Evolutionary conservation across 2,888 invertebrate species (phyloP).

Genomic region (Blastobasis adustella): DNA sequence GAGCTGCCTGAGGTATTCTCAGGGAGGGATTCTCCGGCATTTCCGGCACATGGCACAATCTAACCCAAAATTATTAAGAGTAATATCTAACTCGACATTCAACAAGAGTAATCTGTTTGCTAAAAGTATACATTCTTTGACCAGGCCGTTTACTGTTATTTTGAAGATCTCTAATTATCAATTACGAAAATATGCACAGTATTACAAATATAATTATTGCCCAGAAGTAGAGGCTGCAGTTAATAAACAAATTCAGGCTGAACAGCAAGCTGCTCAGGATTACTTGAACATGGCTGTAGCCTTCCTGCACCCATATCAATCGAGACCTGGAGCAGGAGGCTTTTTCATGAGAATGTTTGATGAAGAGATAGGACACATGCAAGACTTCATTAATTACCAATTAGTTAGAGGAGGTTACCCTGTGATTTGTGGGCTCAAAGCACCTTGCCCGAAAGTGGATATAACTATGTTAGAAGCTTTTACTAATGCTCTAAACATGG

Average conservation of each 20-base stretch:
- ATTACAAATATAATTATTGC: conserved; percentile 23
- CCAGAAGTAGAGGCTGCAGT: conserved; percentile 26
- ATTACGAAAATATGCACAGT: neutral
- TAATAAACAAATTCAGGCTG: conserved; percentile 34
- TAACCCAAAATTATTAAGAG: too few relatives aligned
- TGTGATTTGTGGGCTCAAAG: conserved; percentile 18
- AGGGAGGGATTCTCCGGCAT: too few relatives aligned
- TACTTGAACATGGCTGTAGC: conserved; percentile 33
- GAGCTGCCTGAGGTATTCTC: too few relatives aligned
- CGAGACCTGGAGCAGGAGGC: conserved; percentile 29
- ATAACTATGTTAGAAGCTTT: conserved; percentile 30
- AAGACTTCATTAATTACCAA: conserved; percentile 34
- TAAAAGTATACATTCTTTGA: neutral
- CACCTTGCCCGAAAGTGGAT: conserved; percentile 11
- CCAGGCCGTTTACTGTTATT: too few relatives aligned
- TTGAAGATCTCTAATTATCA: too few relatives aligned
- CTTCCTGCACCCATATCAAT: conserved; percentile 29
- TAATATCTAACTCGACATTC: too few relatives aligned
- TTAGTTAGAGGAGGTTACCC: conserved; percentile 30
- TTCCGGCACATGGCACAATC: too few relatives aligned
- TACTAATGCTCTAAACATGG: conserved; percentile 27
- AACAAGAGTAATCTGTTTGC: too few relatives aligned
- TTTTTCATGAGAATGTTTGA: conserved; percentile 41
- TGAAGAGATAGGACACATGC: conserved; percentile 36
- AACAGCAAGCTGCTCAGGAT: conserved; percentile 36